A percentile compares a stretch with the other conserved stretches of the same genome.
These are phyloP conservation scores for Ceratitis capitata DNA, from an alignment of 1,140 invertebrate genomes.

Conservation along the genomic window DNA sequence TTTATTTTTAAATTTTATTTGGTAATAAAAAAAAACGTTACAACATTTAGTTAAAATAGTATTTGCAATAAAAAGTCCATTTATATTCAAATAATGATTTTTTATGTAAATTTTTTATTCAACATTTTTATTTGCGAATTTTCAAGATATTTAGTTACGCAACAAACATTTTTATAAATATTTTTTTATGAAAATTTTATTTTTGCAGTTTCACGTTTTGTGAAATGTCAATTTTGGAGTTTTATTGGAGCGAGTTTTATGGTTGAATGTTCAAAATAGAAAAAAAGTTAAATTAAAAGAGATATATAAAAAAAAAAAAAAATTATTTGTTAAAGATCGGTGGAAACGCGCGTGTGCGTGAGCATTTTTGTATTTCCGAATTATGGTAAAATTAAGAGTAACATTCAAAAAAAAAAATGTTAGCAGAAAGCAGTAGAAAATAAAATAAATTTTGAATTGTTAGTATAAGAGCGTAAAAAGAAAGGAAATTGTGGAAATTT, in stretches of 20 bases:
- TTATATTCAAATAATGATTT: not conserved
- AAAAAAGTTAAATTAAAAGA: not conserved
- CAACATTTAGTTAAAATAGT: constrained; percentile 47
- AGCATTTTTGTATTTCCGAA: constrained; percentile 37
- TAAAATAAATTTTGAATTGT: constrained; percentile 26
- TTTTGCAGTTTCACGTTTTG: not conserved
- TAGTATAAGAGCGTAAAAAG: constrained; percentile 9
- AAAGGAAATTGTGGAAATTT: constrained; percentile 35
- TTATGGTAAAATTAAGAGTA: not conserved
- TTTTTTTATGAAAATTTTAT: constrained; percentile 12
- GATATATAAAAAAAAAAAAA: not conserved
- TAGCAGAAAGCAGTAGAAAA: not conserved
- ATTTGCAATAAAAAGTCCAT: constrained; percentile 2
- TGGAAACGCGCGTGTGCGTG: constrained; percentile 13
- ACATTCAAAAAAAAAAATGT: not conserved
- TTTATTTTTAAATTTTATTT: not conserved
- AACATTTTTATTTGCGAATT: not conserved
- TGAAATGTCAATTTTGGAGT: not conserved
- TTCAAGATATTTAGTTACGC: not conserved
- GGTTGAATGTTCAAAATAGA: not conserved
- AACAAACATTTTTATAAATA: not conserved
- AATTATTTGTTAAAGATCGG: not conserved
- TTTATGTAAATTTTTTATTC: not conserved
- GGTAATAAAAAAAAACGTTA: constrained; percentile 57
- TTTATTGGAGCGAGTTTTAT: not conserved